Evolutionary conservation across 53 echinoderm and acorn worm species (phyloP).

Genomic region (Patiria pectinifera): DNA sequence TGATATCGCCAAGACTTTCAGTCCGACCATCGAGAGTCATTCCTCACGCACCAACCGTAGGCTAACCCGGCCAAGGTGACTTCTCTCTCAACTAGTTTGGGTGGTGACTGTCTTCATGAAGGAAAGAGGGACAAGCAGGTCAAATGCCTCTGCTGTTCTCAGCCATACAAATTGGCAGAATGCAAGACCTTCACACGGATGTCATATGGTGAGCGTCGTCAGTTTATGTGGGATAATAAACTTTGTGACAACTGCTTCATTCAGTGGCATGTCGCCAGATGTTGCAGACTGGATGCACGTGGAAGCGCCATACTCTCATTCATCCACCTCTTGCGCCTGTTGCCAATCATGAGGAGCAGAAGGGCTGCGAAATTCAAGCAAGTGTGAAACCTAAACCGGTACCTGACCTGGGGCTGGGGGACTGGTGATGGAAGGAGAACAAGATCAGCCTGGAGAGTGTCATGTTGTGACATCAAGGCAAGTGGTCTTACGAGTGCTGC

Average conservation of each 20-base stretch:
- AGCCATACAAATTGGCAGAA: neutral
- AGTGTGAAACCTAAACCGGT: too few species aligned
- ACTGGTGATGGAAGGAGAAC: too few species aligned
- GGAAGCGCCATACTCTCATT: too few species aligned
- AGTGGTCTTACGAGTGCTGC: too few species aligned
- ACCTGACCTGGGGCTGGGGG: too few species aligned
- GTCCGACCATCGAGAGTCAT: neutral
- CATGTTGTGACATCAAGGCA: too few species aligned
- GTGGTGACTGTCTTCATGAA: neutral
- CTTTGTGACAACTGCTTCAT: conserved; percentile 71
- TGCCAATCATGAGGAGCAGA: too few species aligned
- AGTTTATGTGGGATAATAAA: conserved; percentile 41
- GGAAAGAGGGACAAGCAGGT: neutral
- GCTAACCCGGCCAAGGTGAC: neutral
- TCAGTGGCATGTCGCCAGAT: neutral
- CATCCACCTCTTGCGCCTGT: too few species aligned
- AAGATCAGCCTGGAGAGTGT: neutral
- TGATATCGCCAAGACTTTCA: too few species aligned
- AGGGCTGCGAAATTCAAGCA: too few species aligned
- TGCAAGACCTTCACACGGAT: neutral
- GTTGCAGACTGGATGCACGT: neutral
- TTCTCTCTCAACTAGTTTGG: neutral
- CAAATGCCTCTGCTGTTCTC: conserved; percentile 25
- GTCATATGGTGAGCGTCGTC: conserved; percentile 53
- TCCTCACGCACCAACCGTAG: neutral